Conservation (phyloP, 1,140 invertebrate genomes). For the Drosophila malerkotliana region DNA sequence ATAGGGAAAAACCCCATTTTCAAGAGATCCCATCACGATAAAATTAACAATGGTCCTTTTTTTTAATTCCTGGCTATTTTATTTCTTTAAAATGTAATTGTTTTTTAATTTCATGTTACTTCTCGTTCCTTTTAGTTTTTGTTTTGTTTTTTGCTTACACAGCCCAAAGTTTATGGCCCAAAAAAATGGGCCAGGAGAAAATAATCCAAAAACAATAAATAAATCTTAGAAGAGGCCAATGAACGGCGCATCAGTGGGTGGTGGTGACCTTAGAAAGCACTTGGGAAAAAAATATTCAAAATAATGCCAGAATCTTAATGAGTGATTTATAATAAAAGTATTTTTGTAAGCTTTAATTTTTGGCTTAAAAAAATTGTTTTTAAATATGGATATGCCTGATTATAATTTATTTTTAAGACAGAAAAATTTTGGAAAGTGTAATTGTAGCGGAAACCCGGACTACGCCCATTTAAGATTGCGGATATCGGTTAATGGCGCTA, state of each 20-base stretch:
- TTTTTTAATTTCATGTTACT: neutral
- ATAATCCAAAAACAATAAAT: conserved; percentile 55
- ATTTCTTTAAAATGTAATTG: too few relatives aligned
- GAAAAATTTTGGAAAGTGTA: neutral
- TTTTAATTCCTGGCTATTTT: too few relatives aligned
- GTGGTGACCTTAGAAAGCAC: conserved; percentile 4
- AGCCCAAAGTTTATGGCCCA: conserved; percentile 34
- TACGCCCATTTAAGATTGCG: conserved; percentile 41
- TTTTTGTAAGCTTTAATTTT: neutral
- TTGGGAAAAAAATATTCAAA: conserved; percentile 1
- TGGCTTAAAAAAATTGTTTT: neutral
- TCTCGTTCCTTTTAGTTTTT: too few relatives aligned
- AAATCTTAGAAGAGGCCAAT: conserved; percentile 36
- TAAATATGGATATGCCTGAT: neutral
- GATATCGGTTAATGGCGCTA: conserved; percentile 68
- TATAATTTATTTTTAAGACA: neutral
- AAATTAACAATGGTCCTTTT: too few relatives aligned
- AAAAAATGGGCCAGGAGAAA: conserved; percentile 29
- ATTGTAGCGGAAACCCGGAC: conserved; percentile 43
- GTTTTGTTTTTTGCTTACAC: conserved; percentile 4
- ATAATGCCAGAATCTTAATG: too few relatives aligned
- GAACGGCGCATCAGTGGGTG: conserved; percentile 26
- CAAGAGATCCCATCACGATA: too few relatives aligned
- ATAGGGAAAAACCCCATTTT: too few relatives aligned
- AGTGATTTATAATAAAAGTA: neutral